Conservation (phyloP, 2,888 invertebrate genomes). For the Pheosia tremula region DNA sequence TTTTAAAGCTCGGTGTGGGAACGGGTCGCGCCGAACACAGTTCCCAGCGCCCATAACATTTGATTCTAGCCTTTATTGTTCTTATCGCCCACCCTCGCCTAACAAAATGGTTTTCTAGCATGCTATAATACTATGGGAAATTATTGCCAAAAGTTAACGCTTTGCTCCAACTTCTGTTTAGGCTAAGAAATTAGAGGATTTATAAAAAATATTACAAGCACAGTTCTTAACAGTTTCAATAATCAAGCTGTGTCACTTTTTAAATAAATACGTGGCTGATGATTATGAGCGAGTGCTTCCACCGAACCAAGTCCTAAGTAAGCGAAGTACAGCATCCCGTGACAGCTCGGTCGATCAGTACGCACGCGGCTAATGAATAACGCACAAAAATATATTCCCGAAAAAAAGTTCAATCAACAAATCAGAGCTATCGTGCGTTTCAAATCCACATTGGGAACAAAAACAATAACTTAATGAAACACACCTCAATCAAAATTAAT, state of each 20-base stretch:
- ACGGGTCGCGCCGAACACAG: constrained; percentile 66
- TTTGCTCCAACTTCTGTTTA: not conserved
- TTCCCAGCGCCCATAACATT: constrained; percentile 56
- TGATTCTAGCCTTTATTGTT: constrained; percentile 38
- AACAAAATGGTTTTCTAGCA: constrained; percentile 20
- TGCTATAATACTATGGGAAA: constrained; percentile 15
- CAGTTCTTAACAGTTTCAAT: too few species aligned
- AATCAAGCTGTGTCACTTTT: too few species aligned
- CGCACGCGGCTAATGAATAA: not conserved
- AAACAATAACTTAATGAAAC: constrained; percentile 82
- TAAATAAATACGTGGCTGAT: too few species aligned
- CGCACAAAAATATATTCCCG: constrained; percentile 18
- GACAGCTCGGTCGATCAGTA: too few species aligned
- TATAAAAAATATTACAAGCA: too few species aligned
- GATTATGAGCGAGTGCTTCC: too few species aligned
- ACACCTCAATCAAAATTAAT: constrained; percentile 84
- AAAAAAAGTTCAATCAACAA: constrained; percentile 41
- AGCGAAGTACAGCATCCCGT: too few species aligned
- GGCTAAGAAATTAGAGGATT: not conserved
- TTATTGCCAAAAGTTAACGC: constrained; percentile 14
- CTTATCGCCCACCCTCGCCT: constrained; percentile 23
- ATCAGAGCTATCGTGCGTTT: constrained; percentile 60
- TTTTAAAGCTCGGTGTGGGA: constrained; percentile 81
- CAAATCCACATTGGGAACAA: constrained; percentile 76
- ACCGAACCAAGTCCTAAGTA: too few species aligned